Conservation (phyloP, 2,888 invertebrate genomes). For the Plemyria rubiginata region DNA sequence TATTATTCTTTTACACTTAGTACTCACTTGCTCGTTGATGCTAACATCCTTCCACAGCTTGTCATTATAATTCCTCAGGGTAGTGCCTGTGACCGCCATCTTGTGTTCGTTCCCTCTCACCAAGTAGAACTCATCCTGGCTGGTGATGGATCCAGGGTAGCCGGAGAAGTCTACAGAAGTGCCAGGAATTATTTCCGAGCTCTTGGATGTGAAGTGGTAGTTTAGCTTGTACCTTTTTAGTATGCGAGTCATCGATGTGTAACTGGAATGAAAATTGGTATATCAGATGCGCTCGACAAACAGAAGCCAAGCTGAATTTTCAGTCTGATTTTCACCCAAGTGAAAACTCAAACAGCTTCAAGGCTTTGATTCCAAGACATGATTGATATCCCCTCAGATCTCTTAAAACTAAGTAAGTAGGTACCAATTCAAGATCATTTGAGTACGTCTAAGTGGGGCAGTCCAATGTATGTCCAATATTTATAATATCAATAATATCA, state of each 20-base stretch:
- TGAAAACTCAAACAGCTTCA: no score
- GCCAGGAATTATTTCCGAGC: slow-evolving; percentile 85
- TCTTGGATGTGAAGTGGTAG: slow-evolving; percentile 86
- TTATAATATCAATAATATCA: no score
- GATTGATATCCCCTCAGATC: no score
- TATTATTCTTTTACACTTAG: no score
- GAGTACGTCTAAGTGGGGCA: no score
- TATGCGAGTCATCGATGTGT: slow-evolving; percentile 92
- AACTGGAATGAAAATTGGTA: slow-evolving; percentile 73
- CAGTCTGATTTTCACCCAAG: no score
- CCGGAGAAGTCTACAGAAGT: slow-evolving; percentile 91
- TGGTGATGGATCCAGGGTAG: slow-evolving; percentile 92
- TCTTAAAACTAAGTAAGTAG: no score
- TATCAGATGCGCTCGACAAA: no score
- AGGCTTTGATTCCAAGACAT: no score
- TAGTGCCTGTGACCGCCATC: slow-evolving; percentile 90
- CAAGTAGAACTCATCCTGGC: slow-evolving; percentile 93
- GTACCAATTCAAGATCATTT: no score
- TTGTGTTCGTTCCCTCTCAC: slow-evolving; percentile 84
- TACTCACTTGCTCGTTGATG: slow-evolving; percentile 84
- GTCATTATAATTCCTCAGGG: slow-evolving; percentile 90
- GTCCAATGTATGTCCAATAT: no score
- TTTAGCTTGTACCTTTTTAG: slow-evolving; percentile 93
- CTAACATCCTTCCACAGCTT: slow-evolving; percentile 89
- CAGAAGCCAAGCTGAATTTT: no score